phyloP scores from a whole-genome alignment of 2,113 vertebrate species.

The Cyphomyrus discorhynchus region DNA sequence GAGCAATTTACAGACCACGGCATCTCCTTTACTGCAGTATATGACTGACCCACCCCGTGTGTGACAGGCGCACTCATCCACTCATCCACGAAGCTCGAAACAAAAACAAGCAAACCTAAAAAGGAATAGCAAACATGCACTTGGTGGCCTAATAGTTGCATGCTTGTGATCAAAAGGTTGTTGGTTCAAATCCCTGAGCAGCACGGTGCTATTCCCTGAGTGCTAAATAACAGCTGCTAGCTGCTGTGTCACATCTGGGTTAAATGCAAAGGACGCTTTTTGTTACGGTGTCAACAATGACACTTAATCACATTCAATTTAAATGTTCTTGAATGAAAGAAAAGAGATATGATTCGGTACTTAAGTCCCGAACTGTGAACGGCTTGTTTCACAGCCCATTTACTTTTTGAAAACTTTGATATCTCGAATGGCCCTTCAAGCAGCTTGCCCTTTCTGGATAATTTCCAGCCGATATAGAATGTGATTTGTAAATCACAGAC shows the following conservation, averaged over 20 bases:
- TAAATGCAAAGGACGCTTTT: too few relatives aligned
- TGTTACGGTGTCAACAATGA: too few relatives aligned
- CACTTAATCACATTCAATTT: not conserved
- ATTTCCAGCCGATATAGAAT: not conserved
- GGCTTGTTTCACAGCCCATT: not conserved
- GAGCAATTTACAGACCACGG: not conserved
- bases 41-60: not conserved
- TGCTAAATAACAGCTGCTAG: too few relatives aligned
- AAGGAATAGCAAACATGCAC: not conserved
- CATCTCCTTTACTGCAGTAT: not conserved
- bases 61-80: not conserved
- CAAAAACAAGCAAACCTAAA: not conserved
- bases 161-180: too few relatives aligned
- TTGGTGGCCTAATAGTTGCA: not conserved
- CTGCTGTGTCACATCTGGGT: too few relatives aligned
- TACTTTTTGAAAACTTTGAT: conserved; percentile 1
- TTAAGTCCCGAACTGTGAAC: not conserved
- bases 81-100: not conserved
- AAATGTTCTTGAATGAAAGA: not conserved
- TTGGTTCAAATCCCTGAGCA: too few relatives aligned
- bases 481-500: not conserved
- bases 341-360: not conserved
- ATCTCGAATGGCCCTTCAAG: not conserved
- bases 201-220: too few relatives aligned
- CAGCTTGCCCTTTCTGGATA: not conserved